Evolutionary conservation across 1,140 invertebrate genomes (phyloP), one percentile per base, ranked within the genome.

Genomic region (Pogonus chalceus): DNA sequence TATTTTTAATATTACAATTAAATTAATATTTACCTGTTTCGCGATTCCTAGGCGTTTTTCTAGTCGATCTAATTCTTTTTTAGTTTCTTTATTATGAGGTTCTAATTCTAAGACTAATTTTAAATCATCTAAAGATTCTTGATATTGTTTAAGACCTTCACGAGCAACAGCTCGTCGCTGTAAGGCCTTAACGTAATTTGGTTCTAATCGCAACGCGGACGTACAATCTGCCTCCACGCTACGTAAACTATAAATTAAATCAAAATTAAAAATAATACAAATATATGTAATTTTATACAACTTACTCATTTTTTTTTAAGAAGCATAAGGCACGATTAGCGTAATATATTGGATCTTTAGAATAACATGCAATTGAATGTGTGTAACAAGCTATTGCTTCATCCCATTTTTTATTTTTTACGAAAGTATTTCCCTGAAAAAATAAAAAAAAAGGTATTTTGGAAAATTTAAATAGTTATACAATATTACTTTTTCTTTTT

Each of bases 241-340:
- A 59, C 79, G 79, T 58, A 81, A 84, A 57, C 87, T 89, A 64
- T 35, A 72, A 72, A 59, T 23, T 60, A 58, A 58, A 55, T 49
- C 50, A 56, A 57, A 35, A 56, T 24, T 49, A 63, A 62, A 10
- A 31, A 1, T 23, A n/a, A 10, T 20, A 31, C n/a, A 20, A 14
- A 58, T 47, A 58, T 37, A n/a, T 69, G 68, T 66, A 2, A 70
- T 63, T 37, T 57, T 61, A 2, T 61, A 52, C 20, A 49, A 71
- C 71, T 72, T 77, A 94, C 89, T 85, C 82, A 58, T 90, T 78
- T 60, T 84, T 78, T 69, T 93, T 94, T 10, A 96, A 72, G 59
- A 87, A 82, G 58, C 92, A 93, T 54, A 95, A 76, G 7, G 89
- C 92, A 63, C 93, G 75, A 72, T 96, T 96, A 7, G 89, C 88